Conservation (phyloP, 1,140 invertebrate genomes). For the Heterodera schachtii region DNA sequence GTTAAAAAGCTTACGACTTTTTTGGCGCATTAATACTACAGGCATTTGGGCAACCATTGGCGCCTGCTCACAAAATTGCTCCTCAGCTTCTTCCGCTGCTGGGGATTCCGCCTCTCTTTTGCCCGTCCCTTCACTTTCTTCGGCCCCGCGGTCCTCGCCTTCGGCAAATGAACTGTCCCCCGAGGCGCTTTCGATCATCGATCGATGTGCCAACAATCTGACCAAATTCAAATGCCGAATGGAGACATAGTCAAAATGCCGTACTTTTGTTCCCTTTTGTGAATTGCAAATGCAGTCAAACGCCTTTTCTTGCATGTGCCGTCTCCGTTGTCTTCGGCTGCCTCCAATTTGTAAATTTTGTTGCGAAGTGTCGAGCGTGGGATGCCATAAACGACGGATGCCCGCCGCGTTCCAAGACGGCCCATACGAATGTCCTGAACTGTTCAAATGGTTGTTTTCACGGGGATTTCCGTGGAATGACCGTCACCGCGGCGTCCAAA, state of each 20-base stretch:
- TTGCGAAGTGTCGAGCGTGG: conserved; percentile 89
- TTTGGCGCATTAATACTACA: neutral
- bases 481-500: conserved; percentile 39
- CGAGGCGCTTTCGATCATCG: neutral
- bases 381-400: conserved; percentile 90
- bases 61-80: neutral
- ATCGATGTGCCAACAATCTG: neutral
- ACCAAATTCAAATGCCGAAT: neutral
- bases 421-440: conserved; percentile 87
- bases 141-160: neutral
- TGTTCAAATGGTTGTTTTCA: conserved; percentile 20
- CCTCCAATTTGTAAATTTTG: conserved; percentile 84
- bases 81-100: neutral
- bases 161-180: conserved; percentile 4
- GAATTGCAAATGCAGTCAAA: conserved; percentile 29
- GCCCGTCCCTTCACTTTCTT: neutral
- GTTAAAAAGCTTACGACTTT: neutral
- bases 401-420: conserved; percentile 84
- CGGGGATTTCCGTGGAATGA: conserved; percentile 11
- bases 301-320: conserved; percentile 61
- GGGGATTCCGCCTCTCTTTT: neutral
- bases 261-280: conserved; percentile 29
- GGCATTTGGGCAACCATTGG: neutral
- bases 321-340: conserved; percentile 69
- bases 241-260: neutral